Conservation (phyloP, 2,888 invertebrate genomes). For the Aphodius granarius region DNA sequence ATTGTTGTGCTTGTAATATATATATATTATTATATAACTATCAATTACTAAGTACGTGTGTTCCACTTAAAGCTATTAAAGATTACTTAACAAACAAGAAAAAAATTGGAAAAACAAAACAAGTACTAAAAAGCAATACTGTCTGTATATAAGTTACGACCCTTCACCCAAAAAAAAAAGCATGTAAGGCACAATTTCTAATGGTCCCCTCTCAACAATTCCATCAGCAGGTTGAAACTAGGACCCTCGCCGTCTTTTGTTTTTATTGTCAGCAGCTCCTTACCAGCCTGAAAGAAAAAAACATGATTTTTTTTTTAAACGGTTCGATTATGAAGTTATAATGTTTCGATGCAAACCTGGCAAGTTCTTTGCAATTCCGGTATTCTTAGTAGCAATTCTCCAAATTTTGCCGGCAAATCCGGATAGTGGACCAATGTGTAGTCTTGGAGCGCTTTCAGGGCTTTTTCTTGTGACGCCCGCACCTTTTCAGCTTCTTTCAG, state of each 20-base stretch:
- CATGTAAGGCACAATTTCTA: conserved; percentile 54
- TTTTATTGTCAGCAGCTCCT: conserved; percentile 87
- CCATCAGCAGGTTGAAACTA: conserved; percentile 94
- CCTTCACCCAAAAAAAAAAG: conserved; percentile 43
- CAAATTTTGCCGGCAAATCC: conserved; percentile 92
- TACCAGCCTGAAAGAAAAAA: conserved; percentile 71
- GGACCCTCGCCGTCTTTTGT: conserved; percentile 88
- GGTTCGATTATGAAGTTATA: no score
- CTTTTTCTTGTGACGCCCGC: conserved; percentile 90
- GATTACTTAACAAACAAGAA: conserved; percentile 26
- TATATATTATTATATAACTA: not conserved
- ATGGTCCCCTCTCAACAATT: conserved; percentile 91
- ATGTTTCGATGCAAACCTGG: conserved; percentile 62
- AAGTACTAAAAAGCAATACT: conserved; percentile 45
- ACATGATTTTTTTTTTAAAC: no score
- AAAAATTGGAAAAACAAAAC: conserved; percentile 24
- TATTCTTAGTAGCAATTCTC: conserved; percentile 87
- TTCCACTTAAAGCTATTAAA: conserved; percentile 46
- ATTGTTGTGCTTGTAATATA: not conserved
- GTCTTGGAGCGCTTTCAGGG: conserved; percentile 86
- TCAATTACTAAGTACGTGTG: not conserved
- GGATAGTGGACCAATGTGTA: conserved; percentile 92
- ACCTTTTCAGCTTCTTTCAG: conserved; percentile 93
- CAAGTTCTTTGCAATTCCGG: conserved; percentile 95
- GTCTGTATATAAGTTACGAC: conserved; percentile 53